Conservation (phyloP, 1,140 invertebrate genomes). For the Lepidurus apus region DNA sequence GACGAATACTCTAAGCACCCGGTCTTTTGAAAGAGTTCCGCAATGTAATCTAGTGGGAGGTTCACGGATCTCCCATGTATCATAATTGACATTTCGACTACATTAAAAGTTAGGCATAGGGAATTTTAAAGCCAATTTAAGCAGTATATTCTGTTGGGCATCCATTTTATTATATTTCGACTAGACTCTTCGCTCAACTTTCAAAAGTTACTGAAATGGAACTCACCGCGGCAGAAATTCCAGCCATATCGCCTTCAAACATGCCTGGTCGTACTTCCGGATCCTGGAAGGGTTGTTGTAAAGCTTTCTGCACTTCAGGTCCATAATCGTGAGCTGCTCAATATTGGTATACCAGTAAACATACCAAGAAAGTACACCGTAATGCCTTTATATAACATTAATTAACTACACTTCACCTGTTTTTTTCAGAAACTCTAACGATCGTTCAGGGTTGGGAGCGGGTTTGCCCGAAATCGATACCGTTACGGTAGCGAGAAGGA, state of each 20-base stretch:
- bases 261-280: slow-evolving; percentile 60
- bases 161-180: not conserved
- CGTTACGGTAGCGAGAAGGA: not conserved
- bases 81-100: too few relatives aligned
- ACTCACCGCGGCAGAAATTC: slow-evolving; percentile 40
- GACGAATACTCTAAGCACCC: too few relatives aligned
- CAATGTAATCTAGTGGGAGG: too few relatives aligned
- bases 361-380: not conserved
- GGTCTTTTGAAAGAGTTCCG: too few relatives aligned
- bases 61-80: too few relatives aligned
- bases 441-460: not conserved
- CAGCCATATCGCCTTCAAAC: slow-evolving; percentile 63
- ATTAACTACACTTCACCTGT: not conserved
- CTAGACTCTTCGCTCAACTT: not conserved
- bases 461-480: not conserved
- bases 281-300: slow-evolving; percentile 46
- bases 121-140: too few relatives aligned
- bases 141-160: not conserved
- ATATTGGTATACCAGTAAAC: not conserved
- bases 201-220: not conserved
- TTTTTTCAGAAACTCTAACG: not conserved
- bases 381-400: not conserved
- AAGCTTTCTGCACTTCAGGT: slow-evolving; percentile 1
- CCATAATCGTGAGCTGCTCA: slow-evolving; percentile 30
- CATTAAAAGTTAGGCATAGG: too few relatives aligned